Evolutionary conservation across 2,113 vertebrate species (phyloP), one percentile per base, ranked within the genome.

Genomic region (Pica pica): DNA sequence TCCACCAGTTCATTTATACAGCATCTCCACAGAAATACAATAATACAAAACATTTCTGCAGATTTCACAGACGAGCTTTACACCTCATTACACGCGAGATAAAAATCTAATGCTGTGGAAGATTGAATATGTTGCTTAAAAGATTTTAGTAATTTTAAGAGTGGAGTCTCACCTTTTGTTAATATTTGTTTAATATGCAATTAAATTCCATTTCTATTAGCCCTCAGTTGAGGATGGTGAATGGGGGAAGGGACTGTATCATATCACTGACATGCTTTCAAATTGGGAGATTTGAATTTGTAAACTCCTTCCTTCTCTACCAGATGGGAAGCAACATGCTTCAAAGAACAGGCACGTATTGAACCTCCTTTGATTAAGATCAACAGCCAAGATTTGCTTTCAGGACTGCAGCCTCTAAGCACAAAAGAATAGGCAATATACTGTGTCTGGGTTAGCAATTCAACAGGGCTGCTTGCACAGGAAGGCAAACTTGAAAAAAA

Each of bases 141-240:
- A 95, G 60, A 97, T 95, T 64, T 89, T 20, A 93, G 88, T 42
- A 94, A 80, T 95, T 96, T 97, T 94, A 95, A 86, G 77, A 96
- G 69, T 64, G 23, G 71, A 95, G 83, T 93, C 80, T 96, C 93
- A 95, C 79, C 94, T 92, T 97, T 94, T 97, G 86, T 96, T 95
- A 97, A 49, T 96, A 94, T 96, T 96, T 97, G 60, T 87, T 97
- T 93, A 95, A 97, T 97, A 97, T 95, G 94, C 93, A 97, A 80
- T 95, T 96, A 97, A 88, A 96, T 97, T 97, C 89, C 87, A 47
- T 81, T 96, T 93, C 95, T 87, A 82, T 64, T 86, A 73, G 27
- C 46, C 67, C 87, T 46, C 71, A 89, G 73, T 69, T 74, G 46
- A 56, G 84, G 74, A 59, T 69, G 59, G 82, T 52, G 74, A 89